Evolutionary conservation across 2,797 vertebrate genomes (phyloP), one percentile per base, ranked within the genome.

Genomic region (Leuciscus waleckii): DNA sequence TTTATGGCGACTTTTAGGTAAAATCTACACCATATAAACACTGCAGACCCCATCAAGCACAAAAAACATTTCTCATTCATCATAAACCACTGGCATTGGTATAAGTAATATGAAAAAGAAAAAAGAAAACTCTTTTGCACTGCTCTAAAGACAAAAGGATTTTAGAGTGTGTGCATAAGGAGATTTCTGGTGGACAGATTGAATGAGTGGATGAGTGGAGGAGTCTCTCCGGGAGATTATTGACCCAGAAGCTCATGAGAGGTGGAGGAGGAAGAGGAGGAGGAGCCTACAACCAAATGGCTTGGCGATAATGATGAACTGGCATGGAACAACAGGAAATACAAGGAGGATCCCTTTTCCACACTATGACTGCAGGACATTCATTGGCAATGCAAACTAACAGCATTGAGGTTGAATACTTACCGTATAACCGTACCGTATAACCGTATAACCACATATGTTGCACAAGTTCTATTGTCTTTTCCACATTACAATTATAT

Each of bases 181-280:
- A 68, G 77, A 89, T 89, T 92, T 90, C 88, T 89, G 86, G 75
- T 86, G 85, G 87, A 89, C 90, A 90, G 88, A 85, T 87, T 90
- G 90, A 88, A 88, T 87, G 88, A 90, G 90, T 91, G 91, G 92
- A 87, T 86, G 88, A 90, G 90, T 91, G 91, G 92, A 87, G 91
- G 87, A 88, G 92, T 94, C 92, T 90, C 90, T 90, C 89, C 75
- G 70, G 88, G 91, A 91, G 92, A 94, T 94, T 93, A 93, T 90
- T 95, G 94, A 95, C 94, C 94, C 92, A 94, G 91, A 95, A 93
- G 91, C 91, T 79, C 70, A 79, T 90, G 74, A 85, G 87, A 86
- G 89, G 84, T 84, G 93, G 92, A 92, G 92, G 82, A 87, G 82
- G 86, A 87, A 83, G 92, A 92, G 93, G 80, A 86, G 84, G 87